Base-by-base conservation (phyloP, 1,140 invertebrate species). In the Diorhabda elongata region DNA sequence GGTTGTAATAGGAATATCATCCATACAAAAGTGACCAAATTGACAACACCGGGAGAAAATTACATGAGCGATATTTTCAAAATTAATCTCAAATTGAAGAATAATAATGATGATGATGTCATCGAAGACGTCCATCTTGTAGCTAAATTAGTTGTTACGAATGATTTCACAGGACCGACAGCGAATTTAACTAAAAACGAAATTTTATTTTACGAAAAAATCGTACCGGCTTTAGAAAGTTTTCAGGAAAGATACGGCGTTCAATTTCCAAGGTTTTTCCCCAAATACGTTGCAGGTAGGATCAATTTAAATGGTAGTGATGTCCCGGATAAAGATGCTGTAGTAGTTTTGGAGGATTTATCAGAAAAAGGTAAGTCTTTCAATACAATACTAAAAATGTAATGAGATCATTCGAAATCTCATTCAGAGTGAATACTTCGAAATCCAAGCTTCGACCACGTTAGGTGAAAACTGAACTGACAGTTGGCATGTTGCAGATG, bases 341-440 rank as follows among this genome's bases (percentile, higher is more conserved):
- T 71, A 8, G n/a, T 71, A 7, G 4, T 71, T 4, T 44, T 71
- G 42, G 66, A 71, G 56, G 68, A 71, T 67, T 42, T 68, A 43
- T 6, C n/a, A 52, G n/a, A 6, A 2, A 52, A 52, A 52, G 47
- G 47, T 52, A 52, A 52, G 47, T 26, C 1, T 26, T 26, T 26
- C 26, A 26, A 26, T 26, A 1, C 26, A 26, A 26, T 26, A 26
- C 26, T 26, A 26, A 26, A 26, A 26, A 26, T 26, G 1, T 26
- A 26, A 26, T 26, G 26, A 1, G 26, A 26, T 26, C 26, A 26
- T 26, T 26, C 26, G 26, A 26, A 26, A 26, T 26, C 26, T 1
- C 26, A 26, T 26, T 26, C 26, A 26, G 26, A 26, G 26, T 26
- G 26, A 26, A 26, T 26, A 26, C 26, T 26, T 26, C 26, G 26